Evolutionary conservation across 2,797 vertebrate genomes (phyloP).

Genomic region (Parauchenoglanis punctatus): DNA sequence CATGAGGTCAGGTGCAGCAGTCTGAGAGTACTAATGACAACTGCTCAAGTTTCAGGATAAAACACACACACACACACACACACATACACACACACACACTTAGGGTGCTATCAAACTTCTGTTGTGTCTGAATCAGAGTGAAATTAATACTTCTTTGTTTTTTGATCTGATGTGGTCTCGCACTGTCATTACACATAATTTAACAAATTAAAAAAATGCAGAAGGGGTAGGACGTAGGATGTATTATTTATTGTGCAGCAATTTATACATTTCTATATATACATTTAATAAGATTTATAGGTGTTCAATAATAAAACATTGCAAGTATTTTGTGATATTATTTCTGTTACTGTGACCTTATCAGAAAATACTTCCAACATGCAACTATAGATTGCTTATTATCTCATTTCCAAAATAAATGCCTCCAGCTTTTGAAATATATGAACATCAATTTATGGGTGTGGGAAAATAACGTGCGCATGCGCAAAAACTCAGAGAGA

Average conservation of each 20-base stretch:
- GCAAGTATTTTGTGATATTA: not conserved
- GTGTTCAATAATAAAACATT: not conserved
- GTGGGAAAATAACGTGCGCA: not conserved
- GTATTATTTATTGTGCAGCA: not conserved
- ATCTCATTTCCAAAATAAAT: not conserved
- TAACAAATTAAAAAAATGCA: not conserved
- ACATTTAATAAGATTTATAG: not conserved
- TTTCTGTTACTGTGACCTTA: not conserved
- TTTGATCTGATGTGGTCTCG: not conserved
- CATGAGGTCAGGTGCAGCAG: not conserved
- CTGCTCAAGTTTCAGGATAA: not conserved
- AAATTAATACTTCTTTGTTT: not conserved
- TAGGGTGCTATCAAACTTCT: not conserved
- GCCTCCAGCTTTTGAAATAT: no score
- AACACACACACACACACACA: not conserved
- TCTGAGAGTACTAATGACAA: not conserved
- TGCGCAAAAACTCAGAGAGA: not conserved
- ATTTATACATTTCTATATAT: not conserved
- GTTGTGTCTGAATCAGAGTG: not conserved
- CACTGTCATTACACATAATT: not conserved
- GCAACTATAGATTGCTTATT: not conserved
- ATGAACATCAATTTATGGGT: no score
- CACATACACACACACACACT: constrained; percentile 4
- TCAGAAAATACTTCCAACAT: not conserved
- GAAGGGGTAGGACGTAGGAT: not conserved